Base-by-base conservation (phyloP, 2,888 invertebrate genomes). In the Heteropelma amictum region DNA sequence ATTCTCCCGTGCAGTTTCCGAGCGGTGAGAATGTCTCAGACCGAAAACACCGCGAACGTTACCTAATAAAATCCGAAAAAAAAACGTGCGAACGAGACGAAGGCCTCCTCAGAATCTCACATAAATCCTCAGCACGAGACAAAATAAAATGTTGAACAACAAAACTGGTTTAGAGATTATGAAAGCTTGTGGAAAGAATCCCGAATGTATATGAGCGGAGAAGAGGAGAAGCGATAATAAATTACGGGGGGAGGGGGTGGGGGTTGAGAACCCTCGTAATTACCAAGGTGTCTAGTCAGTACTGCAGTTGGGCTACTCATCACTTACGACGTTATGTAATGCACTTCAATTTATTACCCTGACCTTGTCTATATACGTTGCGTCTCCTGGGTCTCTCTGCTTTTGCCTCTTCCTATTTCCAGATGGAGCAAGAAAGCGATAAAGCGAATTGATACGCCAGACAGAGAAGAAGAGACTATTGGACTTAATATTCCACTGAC, bases 331-430 rank as follows among this genome's bases (percentile, higher is more conserved):
- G 80, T 86, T 86, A 86, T 83, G 86, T 82, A 85, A 86, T 84
- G 83, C 83, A 86, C 84, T 86, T 85, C 79, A 84, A 86, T 86
- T 84, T 82, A 84, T 84, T 81, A 82, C 83, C 82, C 81, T 85
- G 86, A 86, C 87, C 87, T 87, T 87, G 86, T 86, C 86, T 87
- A 86, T 84, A 84, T 83, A 81, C 79, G 81, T 47, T 14, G 33
- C 28, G 42, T 45, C 10, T 26, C 28, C 42, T 21, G 21, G 49
- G 14, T 12, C 28, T 26, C 38, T 8, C 42, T n/a, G 23, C 14
- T 47, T 28, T 26, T 19, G 19, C 82, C 82, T 82, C 85, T 85
- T 85, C 84, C 84, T 83, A 83, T 82, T 78, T 79, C 71, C 77
- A 77, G 76, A 72, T 61, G 54, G 78, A 79, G 71, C 38, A 30